These are phyloP conservation scores for Melangyna quadrimaculata DNA, from an alignment of 2,888 invertebrate species.

Conservation along the genomic window DNA sequence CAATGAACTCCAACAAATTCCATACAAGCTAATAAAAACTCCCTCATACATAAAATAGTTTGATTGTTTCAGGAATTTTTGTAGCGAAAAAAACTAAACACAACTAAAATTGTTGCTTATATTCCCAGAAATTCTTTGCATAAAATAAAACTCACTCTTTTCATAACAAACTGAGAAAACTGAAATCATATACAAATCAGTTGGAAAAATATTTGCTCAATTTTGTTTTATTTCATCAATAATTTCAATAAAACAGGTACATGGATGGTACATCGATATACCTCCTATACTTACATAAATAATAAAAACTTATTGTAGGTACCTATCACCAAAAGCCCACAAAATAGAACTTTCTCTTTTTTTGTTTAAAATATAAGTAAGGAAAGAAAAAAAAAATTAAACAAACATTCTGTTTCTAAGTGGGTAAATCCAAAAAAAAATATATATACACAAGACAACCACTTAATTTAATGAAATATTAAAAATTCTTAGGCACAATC, in stretches of 20 bases:
- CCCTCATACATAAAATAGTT: neutral
- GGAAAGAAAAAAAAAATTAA: neutral
- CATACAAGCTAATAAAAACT: neutral
- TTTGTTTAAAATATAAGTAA: neutral
- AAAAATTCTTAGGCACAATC: conserved; percentile 77
- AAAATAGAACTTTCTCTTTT: neutral
- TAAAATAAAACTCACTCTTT: neutral
- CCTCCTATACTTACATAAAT: neutral
- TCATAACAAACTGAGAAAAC: neutral
- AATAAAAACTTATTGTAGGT: neutral
- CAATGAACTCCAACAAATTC: neutral
- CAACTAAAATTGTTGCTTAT: neutral
- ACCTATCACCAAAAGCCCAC: neutral
- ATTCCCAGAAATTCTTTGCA: neutral
- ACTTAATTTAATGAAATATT: conserved; percentile 81
- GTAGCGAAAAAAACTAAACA: neutral
- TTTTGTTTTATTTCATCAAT: neutral
- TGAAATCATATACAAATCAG: neutral
- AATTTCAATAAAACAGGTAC: neutral
- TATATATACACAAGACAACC: conserved; percentile 61
- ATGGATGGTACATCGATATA: neutral
- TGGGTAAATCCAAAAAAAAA: neutral
- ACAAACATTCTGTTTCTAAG: neutral
- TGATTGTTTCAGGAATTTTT: neutral
- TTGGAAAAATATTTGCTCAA: neutral